Evolutionary conservation across 2,888 invertebrate species (phyloP).

Genomic region (Agriotes lineatus): DNA sequence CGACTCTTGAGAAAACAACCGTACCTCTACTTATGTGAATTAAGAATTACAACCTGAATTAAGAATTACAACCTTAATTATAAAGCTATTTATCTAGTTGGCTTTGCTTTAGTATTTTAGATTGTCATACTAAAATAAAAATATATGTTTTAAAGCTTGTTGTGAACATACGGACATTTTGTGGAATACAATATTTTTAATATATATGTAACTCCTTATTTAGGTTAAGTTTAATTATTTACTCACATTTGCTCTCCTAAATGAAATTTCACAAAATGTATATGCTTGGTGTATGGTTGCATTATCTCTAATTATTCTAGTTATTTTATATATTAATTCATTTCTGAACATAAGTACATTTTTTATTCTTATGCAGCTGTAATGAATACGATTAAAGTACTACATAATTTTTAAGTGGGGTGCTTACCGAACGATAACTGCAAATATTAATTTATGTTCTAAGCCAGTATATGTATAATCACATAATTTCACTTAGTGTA

Average conservation of each 20-base stretch:
- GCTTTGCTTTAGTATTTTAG: slow-evolving; percentile 45
- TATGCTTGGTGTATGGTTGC: slow-evolving; percentile 57
- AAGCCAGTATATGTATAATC: not conserved
- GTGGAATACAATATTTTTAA: slow-evolving; percentile 26
- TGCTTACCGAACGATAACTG: slow-evolving; percentile 27
- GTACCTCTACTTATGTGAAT: too few species aligned
- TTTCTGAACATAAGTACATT: not conserved
- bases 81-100: slow-evolving; percentile 32
- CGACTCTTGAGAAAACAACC: too few species aligned
- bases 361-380: slow-evolving; percentile 2
- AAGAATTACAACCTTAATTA: too few species aligned
- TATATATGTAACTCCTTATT: slow-evolving; percentile 18
- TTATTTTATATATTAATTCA: not conserved
- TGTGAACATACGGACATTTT: slow-evolving; percentile 35
- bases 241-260: too few species aligned
- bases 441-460: not conserved
- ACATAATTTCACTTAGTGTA: not conserved
- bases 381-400: slow-evolving; percentile 20
- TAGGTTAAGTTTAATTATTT: slow-evolving; percentile 13
- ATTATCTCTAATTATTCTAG: slow-evolving; percentile 5
- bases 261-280: slow-evolving; percentile 41
- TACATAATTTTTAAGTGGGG: slow-evolving; percentile 33
- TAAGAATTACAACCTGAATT: too few species aligned
- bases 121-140: slow-evolving; percentile 27
- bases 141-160: slow-evolving; percentile 36